Conservation (phyloP, 2,113 vertebrate species). For the Ranitomeya imitator region DNA sequence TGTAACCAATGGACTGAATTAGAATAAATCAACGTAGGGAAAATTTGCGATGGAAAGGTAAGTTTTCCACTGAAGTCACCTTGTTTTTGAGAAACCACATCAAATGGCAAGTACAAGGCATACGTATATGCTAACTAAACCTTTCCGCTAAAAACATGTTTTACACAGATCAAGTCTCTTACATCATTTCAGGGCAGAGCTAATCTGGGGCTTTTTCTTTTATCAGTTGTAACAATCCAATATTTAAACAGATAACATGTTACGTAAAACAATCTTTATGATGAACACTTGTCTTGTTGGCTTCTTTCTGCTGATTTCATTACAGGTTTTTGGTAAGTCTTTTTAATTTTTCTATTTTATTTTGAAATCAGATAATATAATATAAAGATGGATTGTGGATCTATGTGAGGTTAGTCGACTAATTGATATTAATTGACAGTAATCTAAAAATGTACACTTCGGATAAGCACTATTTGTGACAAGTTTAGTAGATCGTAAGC, state of each 20-base stretch:
- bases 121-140: conserved; percentile 10
- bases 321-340: conserved; percentile 26
- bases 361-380: not conserved
- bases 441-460: no score
- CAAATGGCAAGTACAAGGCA: not conserved
- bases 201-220: not conserved
- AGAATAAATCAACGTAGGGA: not conserved
- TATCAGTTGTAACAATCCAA: not conserved
- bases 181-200: not conserved
- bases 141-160: conserved; percentile 28
- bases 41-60: not conserved
- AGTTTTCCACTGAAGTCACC: not conserved
- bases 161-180: conserved; percentile 11
- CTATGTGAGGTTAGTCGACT: no score
- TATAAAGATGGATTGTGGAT: not conserved
- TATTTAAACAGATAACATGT: not conserved
- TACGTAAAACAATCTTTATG: not conserved
- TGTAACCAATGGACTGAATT: not conserved
- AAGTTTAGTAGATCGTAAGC: no score
- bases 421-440: no score
- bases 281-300: not conserved
- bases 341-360: not conserved
- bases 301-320: conserved; percentile 14
- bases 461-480: no score
- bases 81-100: conserved; percentile 28